Evolutionary conservation across 1,140 invertebrate genomes (phyloP).

Genomic region (Drosophila nigrodunni): DNA sequence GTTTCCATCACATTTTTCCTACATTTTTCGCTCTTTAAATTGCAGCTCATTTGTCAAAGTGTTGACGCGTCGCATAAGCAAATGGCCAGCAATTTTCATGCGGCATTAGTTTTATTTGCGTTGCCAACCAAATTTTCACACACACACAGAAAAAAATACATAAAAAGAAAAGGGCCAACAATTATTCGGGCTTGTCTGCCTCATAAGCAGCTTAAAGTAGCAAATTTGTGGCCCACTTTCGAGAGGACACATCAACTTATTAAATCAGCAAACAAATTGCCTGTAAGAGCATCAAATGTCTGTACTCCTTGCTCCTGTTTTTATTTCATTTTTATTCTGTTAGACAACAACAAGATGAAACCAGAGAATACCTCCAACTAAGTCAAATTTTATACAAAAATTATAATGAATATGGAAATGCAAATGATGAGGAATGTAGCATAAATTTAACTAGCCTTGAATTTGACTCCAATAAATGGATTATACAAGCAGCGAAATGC

Average conservation of each 20-base stretch:
- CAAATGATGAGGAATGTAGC: conserved; percentile 42
- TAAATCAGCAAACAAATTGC: not conserved
- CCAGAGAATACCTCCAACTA: conserved; percentile 72
- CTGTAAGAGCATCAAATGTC: conserved; percentile 6
- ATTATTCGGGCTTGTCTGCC: conserved; percentile 30
- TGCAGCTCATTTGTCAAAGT: conserved; percentile 64
- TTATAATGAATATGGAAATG: conserved; percentile 20
- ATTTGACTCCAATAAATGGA: conserved; percentile 67
- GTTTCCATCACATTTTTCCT: not conserved
- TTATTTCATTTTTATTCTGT: not conserved
- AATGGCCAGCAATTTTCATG: conserved; percentile 71
- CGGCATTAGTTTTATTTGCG: conserved; percentile 63
- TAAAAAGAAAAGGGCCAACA: conserved; percentile 22
- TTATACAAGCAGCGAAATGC: conserved; percentile 32
- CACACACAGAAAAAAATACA: not conserved
- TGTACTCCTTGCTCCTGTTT: conserved; percentile 10
- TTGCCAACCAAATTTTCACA: conserved; percentile 43
- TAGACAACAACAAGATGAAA: conserved; percentile 14
- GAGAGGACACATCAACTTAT: not conserved
- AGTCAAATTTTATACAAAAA: conserved; percentile 49
- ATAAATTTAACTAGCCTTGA: conserved; percentile 78
- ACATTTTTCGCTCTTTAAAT: conserved; percentile 7
- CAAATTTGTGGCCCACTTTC: not conserved
- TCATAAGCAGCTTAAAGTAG: conserved; percentile 43
- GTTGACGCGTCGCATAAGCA: conserved; percentile 38